A percentile compares a stretch with the other conserved stretches of the same genome.
These are phyloP conservation scores for Prunella fulvescens DNA, from an alignment of 2,113 vertebrate species.

Conservation along the genomic window DNA sequence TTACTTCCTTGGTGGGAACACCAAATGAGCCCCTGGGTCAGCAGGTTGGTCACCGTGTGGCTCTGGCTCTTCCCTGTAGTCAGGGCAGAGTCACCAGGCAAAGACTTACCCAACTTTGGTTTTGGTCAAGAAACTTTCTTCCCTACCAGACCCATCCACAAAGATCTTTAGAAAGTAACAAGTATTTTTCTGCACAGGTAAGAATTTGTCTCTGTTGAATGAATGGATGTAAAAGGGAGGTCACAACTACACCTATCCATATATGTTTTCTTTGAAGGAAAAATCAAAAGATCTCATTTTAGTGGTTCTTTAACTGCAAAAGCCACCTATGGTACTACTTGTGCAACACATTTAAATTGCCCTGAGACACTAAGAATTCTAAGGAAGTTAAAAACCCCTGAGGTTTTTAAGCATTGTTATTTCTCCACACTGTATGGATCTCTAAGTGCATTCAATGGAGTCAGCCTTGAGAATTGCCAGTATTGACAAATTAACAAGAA, in stretches of 20 bases:
- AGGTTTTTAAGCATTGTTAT: not conserved
- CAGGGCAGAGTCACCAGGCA: not conserved
- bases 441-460: not conserved
- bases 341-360: not conserved
- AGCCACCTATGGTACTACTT: not conserved
- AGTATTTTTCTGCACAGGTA: not conserved
- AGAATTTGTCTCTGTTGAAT: not conserved
- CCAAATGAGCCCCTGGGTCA: rapidly evolving
- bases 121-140: not conserved
- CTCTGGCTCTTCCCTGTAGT: not conserved
- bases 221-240: not conserved
- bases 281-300: not conserved
- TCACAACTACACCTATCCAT: rapidly evolving
- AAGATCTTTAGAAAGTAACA: not conserved
- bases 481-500: conserved; percentile 6
- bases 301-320: not conserved
- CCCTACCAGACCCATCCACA: not conserved
- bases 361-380: not conserved
- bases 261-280: not conserved
- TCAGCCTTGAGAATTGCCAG: not conserved
- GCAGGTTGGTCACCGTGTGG: not conserved
- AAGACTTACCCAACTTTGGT: not conserved
- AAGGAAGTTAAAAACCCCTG: not conserved
- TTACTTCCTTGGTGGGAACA: rapidly evolving
- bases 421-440: not conserved